Conservation (phyloP, 2,113 vertebrate species). For the Pelecanus crispus region DNA sequence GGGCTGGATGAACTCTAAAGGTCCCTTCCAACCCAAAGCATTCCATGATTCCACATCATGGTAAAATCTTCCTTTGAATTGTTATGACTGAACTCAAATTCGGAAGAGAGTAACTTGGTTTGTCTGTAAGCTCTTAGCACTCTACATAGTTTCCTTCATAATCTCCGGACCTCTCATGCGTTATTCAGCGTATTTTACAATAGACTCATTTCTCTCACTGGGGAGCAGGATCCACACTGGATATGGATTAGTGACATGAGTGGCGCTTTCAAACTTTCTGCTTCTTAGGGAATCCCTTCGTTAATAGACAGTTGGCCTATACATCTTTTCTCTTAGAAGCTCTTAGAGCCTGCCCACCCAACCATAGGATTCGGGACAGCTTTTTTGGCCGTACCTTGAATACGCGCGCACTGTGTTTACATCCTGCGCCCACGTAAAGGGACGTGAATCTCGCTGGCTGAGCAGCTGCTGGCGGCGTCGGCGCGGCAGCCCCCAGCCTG, state of each 20-base stretch:
- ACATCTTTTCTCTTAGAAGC: not conserved
- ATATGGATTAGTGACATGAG: not conserved
- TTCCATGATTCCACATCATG: too few relatives aligned
- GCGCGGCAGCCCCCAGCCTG: not conserved
- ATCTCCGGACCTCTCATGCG: not conserved
- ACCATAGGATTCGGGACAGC: not conserved
- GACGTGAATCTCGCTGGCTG: not conserved
- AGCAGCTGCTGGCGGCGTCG: not conserved
- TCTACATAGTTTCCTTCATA: not conserved
- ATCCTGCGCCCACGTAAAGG: accelerated
- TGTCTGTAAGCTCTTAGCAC: not conserved
- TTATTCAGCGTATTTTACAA: not conserved
- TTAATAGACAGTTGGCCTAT: not conserved
- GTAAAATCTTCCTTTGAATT: not conserved
- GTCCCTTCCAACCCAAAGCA: too few relatives aligned
- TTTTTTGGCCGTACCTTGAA: not conserved
- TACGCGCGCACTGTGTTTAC: not conserved
- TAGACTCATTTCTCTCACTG: not conserved
- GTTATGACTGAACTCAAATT: not conserved
- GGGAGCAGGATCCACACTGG: not conserved
- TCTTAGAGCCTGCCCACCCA: not conserved
- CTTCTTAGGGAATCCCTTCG: not conserved
- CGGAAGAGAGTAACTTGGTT: not conserved
- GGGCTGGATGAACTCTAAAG: too few relatives aligned
- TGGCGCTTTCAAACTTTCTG: not conserved